Percentiles rank a stretch among this genome's conserved stretches.
These are phyloP conservation scores for Poecilia wingei DNA, from an alignment of 2,797 vertebrate species.

Conservation along the genomic window DNA sequence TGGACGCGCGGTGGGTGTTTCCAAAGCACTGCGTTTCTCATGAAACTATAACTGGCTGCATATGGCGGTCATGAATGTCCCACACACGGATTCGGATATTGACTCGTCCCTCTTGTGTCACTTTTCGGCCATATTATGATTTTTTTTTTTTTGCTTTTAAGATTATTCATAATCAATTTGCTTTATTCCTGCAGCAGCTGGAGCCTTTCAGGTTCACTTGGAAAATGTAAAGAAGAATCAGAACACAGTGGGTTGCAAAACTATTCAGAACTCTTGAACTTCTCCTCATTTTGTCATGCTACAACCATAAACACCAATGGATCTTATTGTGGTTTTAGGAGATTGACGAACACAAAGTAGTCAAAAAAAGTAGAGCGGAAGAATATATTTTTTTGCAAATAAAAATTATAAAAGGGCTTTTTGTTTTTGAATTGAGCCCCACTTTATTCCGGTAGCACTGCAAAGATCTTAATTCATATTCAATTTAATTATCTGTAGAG, in stretches of 20 bases:
- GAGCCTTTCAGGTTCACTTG: constrained; percentile 56
- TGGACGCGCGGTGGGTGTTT: constrained; percentile 74
- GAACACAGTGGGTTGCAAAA: constrained; percentile 7
- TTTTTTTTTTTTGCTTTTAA: constrained; percentile 38
- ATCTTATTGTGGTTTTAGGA: background rate
- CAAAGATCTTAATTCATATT: background rate
- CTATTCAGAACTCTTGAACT: constrained; percentile 1
- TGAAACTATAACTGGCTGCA: constrained; percentile 72
- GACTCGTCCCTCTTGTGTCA: constrained; percentile 59
- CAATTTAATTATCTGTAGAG: background rate
- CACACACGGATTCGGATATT: constrained; percentile 66
- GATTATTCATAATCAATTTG: constrained; percentile 73
- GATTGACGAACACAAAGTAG: background rate
- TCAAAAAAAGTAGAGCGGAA: background rate
- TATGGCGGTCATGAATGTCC: constrained; percentile 63
- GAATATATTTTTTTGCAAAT: background rate
- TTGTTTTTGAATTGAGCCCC: background rate
- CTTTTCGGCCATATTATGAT: constrained; percentile 52
- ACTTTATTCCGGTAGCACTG: background rate
- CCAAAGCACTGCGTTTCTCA: constrained; percentile 65
- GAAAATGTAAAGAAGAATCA: constrained; percentile 40
- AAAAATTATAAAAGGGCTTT: background rate
- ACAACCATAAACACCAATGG: background rate
- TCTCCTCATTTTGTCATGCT: background rate
- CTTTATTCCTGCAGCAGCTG: constrained; percentile 52